Evolutionary conservation across 2,888 invertebrate species (phyloP).

Genomic region (Diarsia brunnea): DNA sequence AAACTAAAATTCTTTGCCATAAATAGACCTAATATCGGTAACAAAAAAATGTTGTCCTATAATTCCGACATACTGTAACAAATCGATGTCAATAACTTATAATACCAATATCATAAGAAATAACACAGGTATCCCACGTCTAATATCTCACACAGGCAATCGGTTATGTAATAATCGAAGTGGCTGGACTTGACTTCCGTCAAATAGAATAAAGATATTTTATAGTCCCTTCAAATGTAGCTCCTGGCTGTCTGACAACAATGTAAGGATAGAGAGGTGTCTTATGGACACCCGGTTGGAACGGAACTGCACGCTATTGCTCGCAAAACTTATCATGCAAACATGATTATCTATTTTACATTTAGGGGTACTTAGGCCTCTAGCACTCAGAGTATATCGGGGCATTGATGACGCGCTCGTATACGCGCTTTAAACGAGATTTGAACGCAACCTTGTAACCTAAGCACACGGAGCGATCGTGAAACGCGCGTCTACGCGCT

Average conservation of each 20-base stretch:
- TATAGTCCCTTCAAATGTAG: background rate
- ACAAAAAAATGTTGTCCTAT: background rate
- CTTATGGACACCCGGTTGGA: no score
- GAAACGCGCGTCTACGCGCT: no score
- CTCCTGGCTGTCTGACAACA: background rate
- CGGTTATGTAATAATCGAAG: slow-evolving; percentile 33
- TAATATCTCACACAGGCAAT: slow-evolving; percentile 23
- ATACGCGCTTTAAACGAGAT: no score
- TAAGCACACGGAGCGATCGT: no score
- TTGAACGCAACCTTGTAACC: no score
- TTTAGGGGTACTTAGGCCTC: no score
- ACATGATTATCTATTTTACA: no score
- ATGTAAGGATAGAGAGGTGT: background rate
- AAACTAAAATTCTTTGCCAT: background rate
- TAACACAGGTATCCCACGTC: slow-evolving; percentile 8
- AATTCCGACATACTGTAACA: background rate
- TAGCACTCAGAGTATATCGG: no score
- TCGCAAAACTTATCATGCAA: no score
- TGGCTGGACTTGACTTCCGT: slow-evolving; percentile 2
- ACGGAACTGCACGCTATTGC: no score
- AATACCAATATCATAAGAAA: slow-evolving; percentile 16
- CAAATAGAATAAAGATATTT: background rate
- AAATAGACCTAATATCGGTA: background rate
- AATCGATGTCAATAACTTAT: background rate
- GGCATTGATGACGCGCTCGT: no score